A percentile compares a stretch with the other conserved stretches of the same genome.
These are phyloP conservation scores for Astyanax mexicanus DNA, from an alignment of 2,797 vertebrate genomes.

Conservation along the genomic window DNA sequence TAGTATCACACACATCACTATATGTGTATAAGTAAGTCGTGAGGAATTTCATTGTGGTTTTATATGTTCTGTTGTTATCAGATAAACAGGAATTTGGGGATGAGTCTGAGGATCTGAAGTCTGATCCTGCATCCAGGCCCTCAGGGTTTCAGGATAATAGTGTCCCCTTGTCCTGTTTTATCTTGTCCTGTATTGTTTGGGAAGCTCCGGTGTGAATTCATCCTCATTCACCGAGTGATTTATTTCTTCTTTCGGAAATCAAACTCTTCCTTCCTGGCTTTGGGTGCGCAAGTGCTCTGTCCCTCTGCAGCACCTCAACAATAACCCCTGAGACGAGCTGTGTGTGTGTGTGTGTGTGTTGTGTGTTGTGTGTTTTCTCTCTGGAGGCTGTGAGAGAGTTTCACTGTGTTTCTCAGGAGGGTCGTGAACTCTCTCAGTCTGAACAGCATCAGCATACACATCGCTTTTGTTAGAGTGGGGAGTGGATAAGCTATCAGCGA, in stretches of 20 bases:
- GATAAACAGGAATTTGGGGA: neutral
- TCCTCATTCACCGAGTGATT: neutral
- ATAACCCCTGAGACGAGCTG: slow-evolving; percentile 5
- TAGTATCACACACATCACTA: no score
- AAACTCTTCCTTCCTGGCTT: slow-evolving; percentile 45
- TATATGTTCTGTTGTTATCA: no score
- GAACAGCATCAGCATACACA: slow-evolving; percentile 28
- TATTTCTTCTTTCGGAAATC: slow-evolving; percentile 37
- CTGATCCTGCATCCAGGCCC: neutral
- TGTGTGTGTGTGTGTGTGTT: slow-evolving; percentile 1
- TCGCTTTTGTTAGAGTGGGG: slow-evolving; percentile 37
- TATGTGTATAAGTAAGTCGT: no score
- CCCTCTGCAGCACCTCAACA: slow-evolving; percentile 15
- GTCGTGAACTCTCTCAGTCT: slow-evolving; percentile 40
- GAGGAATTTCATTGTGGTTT: no score
- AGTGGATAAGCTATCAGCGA: slow-evolving; percentile 44
- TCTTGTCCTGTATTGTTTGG: slow-evolving; percentile 13
- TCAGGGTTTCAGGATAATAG: neutral
- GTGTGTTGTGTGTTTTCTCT: slow-evolving; percentile 1
- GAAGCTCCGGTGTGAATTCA: slow-evolving; percentile 11
- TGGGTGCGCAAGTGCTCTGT: slow-evolving; percentile 12
- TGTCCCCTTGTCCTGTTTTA: neutral
- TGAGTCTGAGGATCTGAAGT: neutral
- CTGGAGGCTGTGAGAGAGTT: slow-evolving; percentile 38
- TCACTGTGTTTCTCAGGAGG: slow-evolving; percentile 38